Percentiles rank a stretch among this genome's conserved stretches.
phyloP scores from a whole-genome alignment of 2,797 vertebrate species.

The Gadopsis marmoratus region DNA sequence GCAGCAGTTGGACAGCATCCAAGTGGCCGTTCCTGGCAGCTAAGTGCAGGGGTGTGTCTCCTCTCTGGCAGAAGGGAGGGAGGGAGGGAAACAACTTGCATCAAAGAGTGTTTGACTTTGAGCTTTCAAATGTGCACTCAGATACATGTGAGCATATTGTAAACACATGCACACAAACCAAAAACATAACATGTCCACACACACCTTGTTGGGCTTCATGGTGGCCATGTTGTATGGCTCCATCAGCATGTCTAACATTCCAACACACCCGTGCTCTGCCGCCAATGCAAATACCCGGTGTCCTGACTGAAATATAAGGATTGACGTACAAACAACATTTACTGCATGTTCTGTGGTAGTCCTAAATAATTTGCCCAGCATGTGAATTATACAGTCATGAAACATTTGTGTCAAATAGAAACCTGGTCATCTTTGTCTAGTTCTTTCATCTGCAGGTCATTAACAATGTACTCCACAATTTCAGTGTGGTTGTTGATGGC shows the following conservation, averaged over 20 bases:
- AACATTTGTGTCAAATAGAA: background rate
- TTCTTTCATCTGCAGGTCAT: constrained; percentile 91
- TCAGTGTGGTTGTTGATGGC: constrained; percentile 89
- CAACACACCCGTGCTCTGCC: constrained; percentile 87
- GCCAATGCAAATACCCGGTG: constrained; percentile 89
- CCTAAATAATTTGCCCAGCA: background rate
- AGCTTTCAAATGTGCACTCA: constrained; percentile 44
- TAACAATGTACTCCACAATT: constrained; percentile 90
- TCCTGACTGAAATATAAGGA: constrained; percentile 76
- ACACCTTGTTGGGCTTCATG: constrained; percentile 90
- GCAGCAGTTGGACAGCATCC: constrained; percentile 83
- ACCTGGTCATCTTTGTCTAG: constrained; percentile 90
- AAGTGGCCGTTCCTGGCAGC: constrained; percentile 88
- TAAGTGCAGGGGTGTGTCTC: constrained; percentile 87
- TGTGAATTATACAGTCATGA: background rate
- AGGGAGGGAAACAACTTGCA: constrained; percentile 61
- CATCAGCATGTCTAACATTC: constrained; percentile 87
- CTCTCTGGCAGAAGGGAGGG: constrained; percentile 76
- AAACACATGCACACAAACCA: background rate
- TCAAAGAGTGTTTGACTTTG: constrained; percentile 72
- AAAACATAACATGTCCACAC: constrained; percentile 21
- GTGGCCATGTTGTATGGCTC: constrained; percentile 87
- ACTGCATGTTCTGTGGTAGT: background rate
- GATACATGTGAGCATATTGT: background rate
- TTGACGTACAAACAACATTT: background rate